phyloP scores from a whole-genome alignment of 2,797 vertebrate species.

The Fistularia commersonii region DNA sequence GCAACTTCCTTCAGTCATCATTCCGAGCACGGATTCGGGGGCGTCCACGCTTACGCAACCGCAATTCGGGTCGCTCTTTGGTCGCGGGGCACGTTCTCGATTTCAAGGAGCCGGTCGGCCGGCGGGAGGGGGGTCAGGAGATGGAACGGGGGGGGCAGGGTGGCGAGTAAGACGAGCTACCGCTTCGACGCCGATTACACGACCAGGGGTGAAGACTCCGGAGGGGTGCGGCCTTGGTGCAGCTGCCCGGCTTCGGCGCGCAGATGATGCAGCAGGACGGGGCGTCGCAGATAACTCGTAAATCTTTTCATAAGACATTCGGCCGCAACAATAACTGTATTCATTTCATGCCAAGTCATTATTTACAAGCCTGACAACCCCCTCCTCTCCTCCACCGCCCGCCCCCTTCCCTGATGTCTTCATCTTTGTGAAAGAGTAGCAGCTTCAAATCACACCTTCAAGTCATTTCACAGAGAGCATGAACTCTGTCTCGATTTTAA shows the following conservation, averaged over 20 bases:
- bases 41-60: conserved; percentile 38
- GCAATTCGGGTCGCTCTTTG: conserved; percentile 33
- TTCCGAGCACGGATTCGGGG: not conserved
- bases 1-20: conserved; percentile 24
- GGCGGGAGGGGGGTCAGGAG: conserved; percentile 24
- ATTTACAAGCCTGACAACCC: no score
- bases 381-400: no score
- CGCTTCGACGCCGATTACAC: conserved; percentile 18
- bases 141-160: conserved; percentile 5
- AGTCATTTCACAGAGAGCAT: no score
- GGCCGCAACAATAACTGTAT: not conserved
- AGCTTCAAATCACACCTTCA: no score
- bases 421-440: no score
- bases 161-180: conserved; percentile 19
- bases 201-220: conserved; percentile 20
- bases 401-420: no score
- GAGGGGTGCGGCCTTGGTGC: conserved; percentile 17
- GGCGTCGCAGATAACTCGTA: not conserved
- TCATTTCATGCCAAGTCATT: no score
- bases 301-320: not conserved
- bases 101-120: conserved; percentile 50
- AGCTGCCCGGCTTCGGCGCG: not conserved
- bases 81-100: conserved; percentile 33
- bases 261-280: not conserved
- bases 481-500: no score